These are phyloP conservation scores for Parauchenoglanis ngamensis DNA, from an alignment of 2,797 vertebrate genomes.

Conservation along the genomic window DNA sequence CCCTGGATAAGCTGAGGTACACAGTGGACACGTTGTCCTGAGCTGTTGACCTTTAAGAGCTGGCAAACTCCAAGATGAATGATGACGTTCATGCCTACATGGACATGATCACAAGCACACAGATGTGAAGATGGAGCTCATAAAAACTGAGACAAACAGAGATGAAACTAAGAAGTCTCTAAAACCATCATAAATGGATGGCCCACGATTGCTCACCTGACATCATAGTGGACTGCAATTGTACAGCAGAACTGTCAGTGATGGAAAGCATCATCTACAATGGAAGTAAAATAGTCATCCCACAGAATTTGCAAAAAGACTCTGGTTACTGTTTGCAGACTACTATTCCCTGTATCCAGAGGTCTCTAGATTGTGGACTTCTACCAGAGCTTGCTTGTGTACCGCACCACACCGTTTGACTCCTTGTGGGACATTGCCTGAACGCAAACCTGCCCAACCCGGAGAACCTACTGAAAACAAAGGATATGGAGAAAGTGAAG, in stretches of 20 bases:
- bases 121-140: slow-evolving; percentile 26
- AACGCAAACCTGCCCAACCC: slow-evolving; percentile 20
- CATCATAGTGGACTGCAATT: background rate
- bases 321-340: slow-evolving; percentile 1
- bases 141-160: slow-evolving; percentile 11
- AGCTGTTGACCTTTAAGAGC: slow-evolving; percentile 37
- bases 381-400: slow-evolving; percentile 39
- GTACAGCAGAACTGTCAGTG: slow-evolving; percentile 20
- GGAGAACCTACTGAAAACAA: background rate
- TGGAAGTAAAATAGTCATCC: slow-evolving; percentile 48
- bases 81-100: slow-evolving; percentile 47
- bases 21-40: slow-evolving; percentile 45
- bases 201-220: slow-evolving; percentile 33
- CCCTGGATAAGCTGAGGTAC: slow-evolving; percentile 46
- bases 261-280: slow-evolving; percentile 49
- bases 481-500: slow-evolving; percentile 29
- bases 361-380: slow-evolving; percentile 25
- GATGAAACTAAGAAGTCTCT: slow-evolving; percentile 15
- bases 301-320: slow-evolving; percentile 6
- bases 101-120: slow-evolving; percentile 47
- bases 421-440: slow-evolving; percentile 41
- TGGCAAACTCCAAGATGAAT: background rate
- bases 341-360: slow-evolving; percentile 35
- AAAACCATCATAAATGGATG: slow-evolving; percentile 31
- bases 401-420: slow-evolving; percentile 42